Conservation (phyloP, 2,888 invertebrate species). For the Notodonta ziczac region DNA sequence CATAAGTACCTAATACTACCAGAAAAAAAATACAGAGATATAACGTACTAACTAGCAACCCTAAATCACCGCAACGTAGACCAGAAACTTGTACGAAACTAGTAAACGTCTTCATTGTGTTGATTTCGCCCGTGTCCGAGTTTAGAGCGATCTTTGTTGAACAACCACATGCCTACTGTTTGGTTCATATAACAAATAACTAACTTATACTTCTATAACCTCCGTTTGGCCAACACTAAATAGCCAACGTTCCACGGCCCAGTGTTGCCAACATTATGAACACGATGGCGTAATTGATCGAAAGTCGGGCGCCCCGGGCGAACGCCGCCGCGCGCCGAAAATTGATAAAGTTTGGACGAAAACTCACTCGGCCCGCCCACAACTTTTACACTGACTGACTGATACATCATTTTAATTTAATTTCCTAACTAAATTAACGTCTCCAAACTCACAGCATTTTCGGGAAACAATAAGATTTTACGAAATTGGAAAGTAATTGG, state of each 20-base stretch:
- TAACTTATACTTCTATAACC: neutral
- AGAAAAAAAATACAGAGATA: neutral
- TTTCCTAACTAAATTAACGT: conserved; percentile 23
- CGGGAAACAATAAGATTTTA: conserved; percentile 3
- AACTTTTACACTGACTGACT: conserved; percentile 27
- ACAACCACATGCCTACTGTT: too few species aligned
- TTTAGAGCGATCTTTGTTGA: neutral
- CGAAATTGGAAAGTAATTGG: neutral
- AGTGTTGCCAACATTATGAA: conserved; percentile 7
- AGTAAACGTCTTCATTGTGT: conserved; percentile 9
- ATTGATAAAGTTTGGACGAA: conserved; percentile 48
- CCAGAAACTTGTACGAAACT: conserved; percentile 12
- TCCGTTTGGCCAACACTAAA: neutral
- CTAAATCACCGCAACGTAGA: neutral
- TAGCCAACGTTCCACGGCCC: neutral
- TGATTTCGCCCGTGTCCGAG: conserved; percentile 10
- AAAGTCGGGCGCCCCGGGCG: conserved; percentile 18
- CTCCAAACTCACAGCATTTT: neutral
- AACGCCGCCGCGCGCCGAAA: conserved; percentile 40
- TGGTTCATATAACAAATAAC: too few species aligned
- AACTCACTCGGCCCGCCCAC: conserved; percentile 30
- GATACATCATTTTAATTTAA: conserved; percentile 36
- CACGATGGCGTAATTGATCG: conserved; percentile 37
- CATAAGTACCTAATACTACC: too few species aligned
- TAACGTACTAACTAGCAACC: neutral